Evolutionary conservation across 2,113 vertebrate species (phyloP).

Genomic region (Rynchops niger): DNA sequence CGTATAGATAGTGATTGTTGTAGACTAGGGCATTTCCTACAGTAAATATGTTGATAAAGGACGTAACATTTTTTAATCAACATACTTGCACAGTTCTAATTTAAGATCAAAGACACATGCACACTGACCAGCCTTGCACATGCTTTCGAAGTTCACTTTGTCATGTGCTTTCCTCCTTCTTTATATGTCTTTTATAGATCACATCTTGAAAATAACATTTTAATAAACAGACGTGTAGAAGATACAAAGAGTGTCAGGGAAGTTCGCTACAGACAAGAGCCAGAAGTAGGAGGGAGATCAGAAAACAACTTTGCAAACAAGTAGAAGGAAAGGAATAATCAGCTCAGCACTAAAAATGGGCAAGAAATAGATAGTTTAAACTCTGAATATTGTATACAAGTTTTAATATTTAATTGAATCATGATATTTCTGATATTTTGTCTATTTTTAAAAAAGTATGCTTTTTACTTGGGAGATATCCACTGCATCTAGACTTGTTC

Average conservation of each 20-base stretch:
- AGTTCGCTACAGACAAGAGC: neutral
- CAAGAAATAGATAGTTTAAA: neutral
- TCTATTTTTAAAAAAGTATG: neutral
- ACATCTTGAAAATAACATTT: neutral
- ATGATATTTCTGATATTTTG: neutral
- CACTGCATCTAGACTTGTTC: neutral
- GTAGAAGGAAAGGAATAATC: neutral
- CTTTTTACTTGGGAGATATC: neutral
- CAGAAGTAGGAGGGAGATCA: neutral
- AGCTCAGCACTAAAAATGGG: neutral
- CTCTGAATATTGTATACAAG: neutral
- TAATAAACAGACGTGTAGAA: neutral
- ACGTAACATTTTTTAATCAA: neutral
- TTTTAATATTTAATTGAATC: neutral
- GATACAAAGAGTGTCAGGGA: neutral
- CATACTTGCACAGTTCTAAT: neutral
- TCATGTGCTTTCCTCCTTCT: neutral
- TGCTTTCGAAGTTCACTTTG: neutral
- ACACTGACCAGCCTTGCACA: fast-evolving
- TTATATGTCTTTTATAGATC: neutral
- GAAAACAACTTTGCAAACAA: neutral
- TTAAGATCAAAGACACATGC: neutral
- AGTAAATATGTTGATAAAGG: neutral
- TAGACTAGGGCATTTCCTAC: neutral
- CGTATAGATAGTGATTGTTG: neutral